These are phyloP conservation scores for Tenualosa ilisha DNA, from an alignment of 2,797 vertebrate genomes.

Conservation along the genomic window DNA sequence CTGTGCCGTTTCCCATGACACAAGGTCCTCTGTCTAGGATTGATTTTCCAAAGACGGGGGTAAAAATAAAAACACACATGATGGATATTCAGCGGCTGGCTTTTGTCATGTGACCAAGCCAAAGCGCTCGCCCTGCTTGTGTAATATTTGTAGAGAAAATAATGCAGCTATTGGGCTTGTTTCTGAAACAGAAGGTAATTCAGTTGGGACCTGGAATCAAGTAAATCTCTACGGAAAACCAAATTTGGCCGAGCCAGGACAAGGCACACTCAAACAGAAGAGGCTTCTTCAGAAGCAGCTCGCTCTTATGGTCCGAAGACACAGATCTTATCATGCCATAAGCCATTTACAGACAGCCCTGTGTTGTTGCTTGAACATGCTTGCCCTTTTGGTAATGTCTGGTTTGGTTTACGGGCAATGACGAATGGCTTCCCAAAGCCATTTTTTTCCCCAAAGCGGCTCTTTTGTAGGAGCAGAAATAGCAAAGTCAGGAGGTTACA, in stretches of 20 bases:
- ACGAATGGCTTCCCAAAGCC: conserved; percentile 36
- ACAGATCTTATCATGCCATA: background rate
- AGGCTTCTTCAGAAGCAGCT: conserved; percentile 36
- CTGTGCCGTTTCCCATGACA: background rate
- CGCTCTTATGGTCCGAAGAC: background rate
- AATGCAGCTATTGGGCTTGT: background rate
- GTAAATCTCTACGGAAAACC: background rate
- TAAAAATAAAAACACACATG: conserved; percentile 17
- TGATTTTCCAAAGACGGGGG: conserved; percentile 7
- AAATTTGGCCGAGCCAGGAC: background rate
- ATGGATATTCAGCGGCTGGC: background rate
- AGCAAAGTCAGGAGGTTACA: conserved; percentile 29
- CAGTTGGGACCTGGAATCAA: conserved; percentile 13
- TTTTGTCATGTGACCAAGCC: background rate
- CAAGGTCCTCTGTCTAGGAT: conserved; percentile 7
- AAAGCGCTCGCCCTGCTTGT: conserved; percentile 2
- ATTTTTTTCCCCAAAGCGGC: conserved; percentile 39
- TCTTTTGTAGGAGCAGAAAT: conserved; percentile 37
- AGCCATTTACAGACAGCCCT: conserved; percentile 34
- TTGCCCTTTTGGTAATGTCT: conserved; percentile 45
- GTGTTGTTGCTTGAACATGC: conserved; percentile 35
- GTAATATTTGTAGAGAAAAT: conserved; percentile 11
- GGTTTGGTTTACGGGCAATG: conserved; percentile 39
- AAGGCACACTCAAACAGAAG: conserved; percentile 30
- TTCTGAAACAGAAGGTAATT: conserved; percentile 3